A percentile compares a stretch with the other conserved stretches of the same genome.
phyloP scores from a whole-genome alignment of 2,113 vertebrate genomes.

The Myxocyprinus asiaticus region DNA sequence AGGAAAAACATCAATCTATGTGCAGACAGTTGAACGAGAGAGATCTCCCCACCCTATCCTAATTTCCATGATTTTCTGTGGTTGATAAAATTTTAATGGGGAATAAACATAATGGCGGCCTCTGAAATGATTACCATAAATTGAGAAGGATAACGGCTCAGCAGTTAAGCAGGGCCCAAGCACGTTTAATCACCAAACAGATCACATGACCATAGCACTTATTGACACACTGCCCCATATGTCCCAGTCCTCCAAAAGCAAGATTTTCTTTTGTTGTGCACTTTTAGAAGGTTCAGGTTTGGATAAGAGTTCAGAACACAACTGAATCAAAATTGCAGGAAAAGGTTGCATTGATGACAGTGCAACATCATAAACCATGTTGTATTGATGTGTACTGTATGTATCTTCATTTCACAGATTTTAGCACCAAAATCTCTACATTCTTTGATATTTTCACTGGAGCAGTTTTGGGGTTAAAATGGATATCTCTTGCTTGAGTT shows the following conservation, averaged over 20 bases:
- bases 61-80: constrained; percentile 74
- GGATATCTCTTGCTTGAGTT: too few species aligned
- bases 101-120: constrained; percentile 70
- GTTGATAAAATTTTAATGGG: constrained; percentile 77
- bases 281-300: not conserved
- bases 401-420: too few species aligned
- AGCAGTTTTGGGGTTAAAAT: too few species aligned
- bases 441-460: too few species aligned
- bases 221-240: constrained; percentile 2
- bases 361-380: not conserved
- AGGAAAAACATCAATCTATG: constrained; percentile 55
- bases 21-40: constrained; percentile 65
- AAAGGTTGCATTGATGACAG: not conserved
- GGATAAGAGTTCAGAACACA: not conserved
- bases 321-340: not conserved
- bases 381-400: too few species aligned
- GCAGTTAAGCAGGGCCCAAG: constrained; percentile 21
- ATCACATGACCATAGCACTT: not conserved
- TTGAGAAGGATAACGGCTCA: constrained; percentile 53
- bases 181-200: constrained; percentile 22
- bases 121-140: constrained; percentile 64
- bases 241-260: too few species aligned
- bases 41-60: constrained; percentile 57
- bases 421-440: too few species aligned
- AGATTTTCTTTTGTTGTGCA: not conserved